Evolutionary conservation across 1,140 invertebrate species (phyloP).

Genomic region (Aphidius ervi): DNA sequence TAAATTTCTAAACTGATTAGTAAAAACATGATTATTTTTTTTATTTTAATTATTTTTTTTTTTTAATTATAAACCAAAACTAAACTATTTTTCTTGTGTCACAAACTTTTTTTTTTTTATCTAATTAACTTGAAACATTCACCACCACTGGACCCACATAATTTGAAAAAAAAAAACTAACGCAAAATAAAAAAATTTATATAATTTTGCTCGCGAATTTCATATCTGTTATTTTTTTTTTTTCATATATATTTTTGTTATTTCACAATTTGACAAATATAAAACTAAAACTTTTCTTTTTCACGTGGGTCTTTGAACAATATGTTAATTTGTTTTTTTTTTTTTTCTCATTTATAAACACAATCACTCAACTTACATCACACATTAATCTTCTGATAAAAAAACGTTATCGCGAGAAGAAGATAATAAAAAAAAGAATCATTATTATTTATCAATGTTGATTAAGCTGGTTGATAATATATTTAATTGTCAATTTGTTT

Average conservation of each 20-base stretch:
- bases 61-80: too few relatives aligned
- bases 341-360: conserved; percentile 20
- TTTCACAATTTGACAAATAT: background rate
- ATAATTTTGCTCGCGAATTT: conserved; percentile 7
- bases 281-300: conserved; percentile 11
- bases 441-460: conserved; percentile 5
- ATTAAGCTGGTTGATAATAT: conserved; percentile 22
- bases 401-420: conserved; percentile 3
- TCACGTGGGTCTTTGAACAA: too few relatives aligned
- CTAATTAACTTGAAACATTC: too few relatives aligned
- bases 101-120: too few relatives aligned
- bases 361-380: conserved; percentile 23
- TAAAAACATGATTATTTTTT: background rate
- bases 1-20: background rate
- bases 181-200: background rate
- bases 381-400: conserved; percentile 18
- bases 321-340: conserved; percentile 5
- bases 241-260: background rate
- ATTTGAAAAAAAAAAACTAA: background rate
- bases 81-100: too few relatives aligned
- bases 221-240: conserved; percentile 11
- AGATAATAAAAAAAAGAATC: conserved; percentile 6
- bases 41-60: background rate
- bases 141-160: too few relatives aligned
- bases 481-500: conserved; percentile 15